phyloP scores from a whole-genome alignment of 2,888 invertebrate genomes.

The Pristionchus maxplancki region DNA sequence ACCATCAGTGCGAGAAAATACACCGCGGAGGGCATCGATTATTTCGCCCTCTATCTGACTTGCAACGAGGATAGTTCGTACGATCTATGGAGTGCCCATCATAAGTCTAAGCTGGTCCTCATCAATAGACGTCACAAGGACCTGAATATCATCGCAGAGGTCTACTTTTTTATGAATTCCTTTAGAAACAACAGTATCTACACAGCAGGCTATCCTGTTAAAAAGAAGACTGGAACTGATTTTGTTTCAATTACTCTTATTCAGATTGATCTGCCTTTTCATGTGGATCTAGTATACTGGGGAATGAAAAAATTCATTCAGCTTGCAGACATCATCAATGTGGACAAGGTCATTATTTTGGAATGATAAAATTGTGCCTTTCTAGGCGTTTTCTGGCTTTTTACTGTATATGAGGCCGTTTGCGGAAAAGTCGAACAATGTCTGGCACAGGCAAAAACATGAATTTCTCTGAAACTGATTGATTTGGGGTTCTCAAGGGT shows the following conservation, averaged over 20 bases:
- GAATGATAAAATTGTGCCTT: too few relatives aligned
- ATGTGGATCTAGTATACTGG: background rate
- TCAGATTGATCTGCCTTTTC: background rate
- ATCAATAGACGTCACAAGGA: background rate
- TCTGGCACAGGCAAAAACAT: too few relatives aligned
- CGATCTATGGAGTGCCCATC: background rate
- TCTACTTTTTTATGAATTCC: background rate
- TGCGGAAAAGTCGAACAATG: too few relatives aligned
- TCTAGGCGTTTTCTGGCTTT: too few relatives aligned
- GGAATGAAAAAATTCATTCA: background rate
- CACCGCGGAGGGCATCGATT: background rate
- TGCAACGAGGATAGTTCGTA: background rate
- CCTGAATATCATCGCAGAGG: background rate
- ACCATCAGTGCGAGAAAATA: background rate
- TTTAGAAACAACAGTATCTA: too few relatives aligned
- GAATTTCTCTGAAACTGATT: conserved; percentile 98
- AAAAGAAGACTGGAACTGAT: background rate
- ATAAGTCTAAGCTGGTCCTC: background rate
- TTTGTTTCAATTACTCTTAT: background rate
- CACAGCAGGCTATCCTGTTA: too few relatives aligned
- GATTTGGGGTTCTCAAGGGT: conserved; percentile 99
- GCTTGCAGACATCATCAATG: background rate
- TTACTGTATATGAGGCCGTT: conserved; percentile 89
- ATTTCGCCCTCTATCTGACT: background rate
- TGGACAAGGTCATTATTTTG: background rate